Conservation (phyloP, 2,888 invertebrate genomes). For the Heliconius aoede region DNA sequence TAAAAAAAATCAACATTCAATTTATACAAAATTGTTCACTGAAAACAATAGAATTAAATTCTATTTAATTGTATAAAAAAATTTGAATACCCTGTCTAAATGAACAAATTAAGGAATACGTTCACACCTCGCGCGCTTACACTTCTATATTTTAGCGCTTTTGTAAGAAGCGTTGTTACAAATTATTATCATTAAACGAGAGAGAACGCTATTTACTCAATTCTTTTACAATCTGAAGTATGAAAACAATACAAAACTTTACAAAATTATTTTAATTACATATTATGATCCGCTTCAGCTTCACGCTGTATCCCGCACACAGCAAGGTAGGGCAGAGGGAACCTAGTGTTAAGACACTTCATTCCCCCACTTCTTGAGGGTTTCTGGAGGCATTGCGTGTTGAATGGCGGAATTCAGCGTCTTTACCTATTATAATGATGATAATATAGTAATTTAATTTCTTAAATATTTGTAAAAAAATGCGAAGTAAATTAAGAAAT, state of each 20-base stretch:
- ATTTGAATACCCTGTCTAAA: not conserved
- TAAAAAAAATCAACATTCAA: too few relatives aligned
- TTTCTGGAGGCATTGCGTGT: too few relatives aligned
- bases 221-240: not conserved
- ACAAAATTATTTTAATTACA: not conserved
- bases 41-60: not conserved
- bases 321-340: too few relatives aligned
- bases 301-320: too few relatives aligned
- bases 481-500: too few relatives aligned
- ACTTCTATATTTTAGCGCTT: not conserved
- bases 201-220: not conserved
- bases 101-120: not conserved
- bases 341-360: too few relatives aligned
- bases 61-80: not conserved
- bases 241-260: not conserved
- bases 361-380: too few relatives aligned
- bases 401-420: too few relatives aligned
- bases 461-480: not conserved
- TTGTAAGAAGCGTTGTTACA: not conserved
- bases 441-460: not conserved
- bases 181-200: not conserved
- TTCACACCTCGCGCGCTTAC: constrained; percentile 2
- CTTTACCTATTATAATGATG: too few relatives aligned
- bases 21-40: too few relatives aligned
- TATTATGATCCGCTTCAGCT: too few relatives aligned